These are phyloP conservation scores for Eulithis prunata DNA, from an alignment of 2,888 invertebrate genomes.

Conservation along the genomic window DNA sequence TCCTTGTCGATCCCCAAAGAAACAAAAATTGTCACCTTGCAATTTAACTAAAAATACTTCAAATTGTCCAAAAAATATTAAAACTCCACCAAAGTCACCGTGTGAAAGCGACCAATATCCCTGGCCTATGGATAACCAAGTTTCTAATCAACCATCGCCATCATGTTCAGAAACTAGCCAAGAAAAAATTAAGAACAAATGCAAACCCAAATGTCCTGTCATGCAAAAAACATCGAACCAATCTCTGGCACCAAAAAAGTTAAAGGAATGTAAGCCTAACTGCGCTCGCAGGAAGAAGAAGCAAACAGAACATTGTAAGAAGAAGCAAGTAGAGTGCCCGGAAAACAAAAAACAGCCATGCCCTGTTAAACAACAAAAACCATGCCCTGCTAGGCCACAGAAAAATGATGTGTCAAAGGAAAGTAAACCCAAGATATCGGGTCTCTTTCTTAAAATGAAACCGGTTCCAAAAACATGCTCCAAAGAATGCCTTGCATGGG, in stretches of 20 bases:
- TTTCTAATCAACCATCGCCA: slow-evolving; percentile 16
- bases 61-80: not conserved
- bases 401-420: not conserved
- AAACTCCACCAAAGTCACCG: slow-evolving; percentile 16
- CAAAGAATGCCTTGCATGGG: slow-evolving; percentile 45
- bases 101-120: slow-evolving; percentile 14
- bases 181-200: slow-evolving; percentile 13
- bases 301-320: not conserved
- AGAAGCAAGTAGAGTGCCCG: slow-evolving; percentile 5
- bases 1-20: not conserved
- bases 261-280: slow-evolving; percentile 12
- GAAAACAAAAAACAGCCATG: slow-evolving; percentile 6
- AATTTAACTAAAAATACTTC: slow-evolving; percentile 5
- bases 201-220: slow-evolving; percentile 17
- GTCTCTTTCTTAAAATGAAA: slow-evolving; percentile 54
- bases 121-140: slow-evolving; percentile 24
- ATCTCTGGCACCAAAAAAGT: slow-evolving; percentile 4
- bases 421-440: slow-evolving; percentile 43
- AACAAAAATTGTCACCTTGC: slow-evolving; percentile 6
- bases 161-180: slow-evolving; percentile 9
- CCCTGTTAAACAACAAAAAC: slow-evolving; percentile 7
- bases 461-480: slow-evolving; percentile 43
- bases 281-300: slow-evolving; percentile 10
- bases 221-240: slow-evolving; percentile 11
- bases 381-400: slow-evolving; percentile 4